phyloP scores from a whole-genome alignment of 64 coral and sea anemone species.

The Exaiptasia diaphana region DNA sequence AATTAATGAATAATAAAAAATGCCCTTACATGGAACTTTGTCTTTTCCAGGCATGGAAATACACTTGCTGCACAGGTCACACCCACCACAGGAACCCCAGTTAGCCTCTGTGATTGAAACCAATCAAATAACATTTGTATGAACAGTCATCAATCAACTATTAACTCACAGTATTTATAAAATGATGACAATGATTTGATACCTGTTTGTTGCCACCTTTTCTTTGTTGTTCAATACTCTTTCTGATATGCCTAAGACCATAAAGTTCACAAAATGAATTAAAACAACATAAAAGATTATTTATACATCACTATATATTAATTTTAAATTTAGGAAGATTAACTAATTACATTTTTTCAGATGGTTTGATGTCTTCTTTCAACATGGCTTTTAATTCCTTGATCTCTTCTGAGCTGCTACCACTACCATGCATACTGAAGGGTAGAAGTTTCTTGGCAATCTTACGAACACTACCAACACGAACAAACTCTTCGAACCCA shows the following conservation, averaged over 20 bases:
- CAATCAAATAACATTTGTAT: too few relatives aligned
- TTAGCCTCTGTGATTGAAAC: slow-evolving; percentile 41
- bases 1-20: neutral
- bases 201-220: slow-evolving; percentile 71
- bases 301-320: neutral
- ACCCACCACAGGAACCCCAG: slow-evolving; percentile 79
- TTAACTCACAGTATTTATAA: too few relatives aligned
- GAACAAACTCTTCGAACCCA: slow-evolving; percentile 90
- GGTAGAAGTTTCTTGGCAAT: slow-evolving; percentile 87
- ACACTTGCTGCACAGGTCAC: slow-evolving; percentile 92
- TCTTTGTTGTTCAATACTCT: slow-evolving; percentile 71
- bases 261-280: neutral
- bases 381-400: slow-evolving; percentile 77
- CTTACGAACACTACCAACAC: slow-evolving; percentile 89
- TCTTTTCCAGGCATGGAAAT: slow-evolving; percentile 78
- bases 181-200: too few relatives aligned
- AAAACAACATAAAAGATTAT: neutral
- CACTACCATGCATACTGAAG: slow-evolving; percentile 84
- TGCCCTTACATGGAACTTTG: slow-evolving; percentile 81
- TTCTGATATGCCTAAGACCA: slow-evolving; percentile 44
- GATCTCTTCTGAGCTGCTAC: slow-evolving; percentile 69
- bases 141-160: too few relatives aligned
- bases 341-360: slow-evolving; percentile 69
- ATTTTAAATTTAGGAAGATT: neutral
- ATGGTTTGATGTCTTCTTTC: slow-evolving; percentile 62